These are phyloP conservation scores for Scaptomyza polygonia DNA, from an alignment of 2,888 invertebrate genomes.

Conservation along the genomic window DNA sequence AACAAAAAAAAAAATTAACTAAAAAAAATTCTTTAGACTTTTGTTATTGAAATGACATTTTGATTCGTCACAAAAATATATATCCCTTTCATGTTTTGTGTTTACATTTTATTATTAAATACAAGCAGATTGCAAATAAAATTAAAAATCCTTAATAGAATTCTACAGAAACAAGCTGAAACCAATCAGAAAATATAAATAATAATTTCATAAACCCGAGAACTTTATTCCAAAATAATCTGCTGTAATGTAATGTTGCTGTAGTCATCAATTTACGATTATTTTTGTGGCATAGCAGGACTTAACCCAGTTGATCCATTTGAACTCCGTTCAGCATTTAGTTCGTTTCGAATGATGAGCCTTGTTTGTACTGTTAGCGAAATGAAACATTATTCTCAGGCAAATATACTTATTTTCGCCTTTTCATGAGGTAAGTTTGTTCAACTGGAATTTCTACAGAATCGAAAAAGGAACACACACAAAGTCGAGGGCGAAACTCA, in stretches of 20 bases:
- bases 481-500: conserved; percentile 38
- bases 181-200: too few relatives aligned
- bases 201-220: neutral
- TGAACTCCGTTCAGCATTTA: conserved; percentile 42
- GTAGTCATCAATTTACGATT: conserved; percentile 24
- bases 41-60: too few relatives aligned
- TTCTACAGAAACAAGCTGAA: too few relatives aligned
- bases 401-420: conserved; percentile 47
- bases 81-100: too few relatives aligned
- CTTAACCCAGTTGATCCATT: conserved; percentile 12
- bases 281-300: conserved; percentile 12
- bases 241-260: conserved; percentile 4
- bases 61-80: too few relatives aligned
- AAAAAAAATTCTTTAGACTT: too few relatives aligned
- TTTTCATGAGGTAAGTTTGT: conserved; percentile 68
- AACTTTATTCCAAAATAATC: neutral
- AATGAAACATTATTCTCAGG: conserved; percentile 67
- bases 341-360: conserved; percentile 68
- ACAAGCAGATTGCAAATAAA: too few relatives aligned
- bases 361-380: conserved; percentile 70
- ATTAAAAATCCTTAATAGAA: too few relatives aligned
- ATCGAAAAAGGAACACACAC: neutral
- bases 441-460: conserved; percentile 21
- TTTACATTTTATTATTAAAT: too few relatives aligned
- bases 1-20: too few relatives aligned